Evolutionary conservation across 2,113 vertebrate genomes (phyloP).

Genomic region (Tragelaphus scriptus): DNA sequence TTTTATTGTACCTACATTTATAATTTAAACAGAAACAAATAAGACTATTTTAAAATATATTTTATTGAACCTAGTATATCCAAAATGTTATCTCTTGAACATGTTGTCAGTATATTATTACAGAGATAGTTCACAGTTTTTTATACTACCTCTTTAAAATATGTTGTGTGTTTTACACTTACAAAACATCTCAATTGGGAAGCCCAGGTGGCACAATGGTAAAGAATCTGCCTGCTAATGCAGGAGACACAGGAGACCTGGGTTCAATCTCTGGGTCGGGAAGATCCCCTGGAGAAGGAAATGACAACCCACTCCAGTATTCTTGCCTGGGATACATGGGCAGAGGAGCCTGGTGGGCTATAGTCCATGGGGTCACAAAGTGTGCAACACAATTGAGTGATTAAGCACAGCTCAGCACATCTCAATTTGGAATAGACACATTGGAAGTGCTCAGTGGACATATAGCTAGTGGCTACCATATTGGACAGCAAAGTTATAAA

Average conservation of each 20-base stretch:
- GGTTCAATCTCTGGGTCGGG: background rate
- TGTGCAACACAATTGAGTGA: background rate
- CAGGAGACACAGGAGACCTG: background rate
- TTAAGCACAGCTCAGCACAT: background rate
- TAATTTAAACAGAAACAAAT: background rate
- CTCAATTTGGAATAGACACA: background rate
- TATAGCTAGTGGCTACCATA: background rate
- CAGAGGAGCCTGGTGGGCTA: background rate
- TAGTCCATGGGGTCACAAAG: background rate
- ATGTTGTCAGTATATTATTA: background rate
- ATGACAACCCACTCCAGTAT: background rate
- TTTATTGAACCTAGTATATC: background rate
- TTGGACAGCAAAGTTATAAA: background rate
- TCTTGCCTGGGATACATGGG: background rate
- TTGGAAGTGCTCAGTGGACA: background rate
- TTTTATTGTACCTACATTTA: background rate
- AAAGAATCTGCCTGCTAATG: background rate
- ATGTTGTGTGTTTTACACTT: background rate
- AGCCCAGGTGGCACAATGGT: background rate
- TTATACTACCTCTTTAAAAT: background rate
- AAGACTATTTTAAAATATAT: background rate
- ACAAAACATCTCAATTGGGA: background rate
- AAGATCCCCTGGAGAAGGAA: background rate
- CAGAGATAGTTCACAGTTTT: background rate
- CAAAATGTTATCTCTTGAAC: background rate